Base-by-base conservation (phyloP, 92 coral and sea anemone genomes). In the Porites evermanni region DNA sequence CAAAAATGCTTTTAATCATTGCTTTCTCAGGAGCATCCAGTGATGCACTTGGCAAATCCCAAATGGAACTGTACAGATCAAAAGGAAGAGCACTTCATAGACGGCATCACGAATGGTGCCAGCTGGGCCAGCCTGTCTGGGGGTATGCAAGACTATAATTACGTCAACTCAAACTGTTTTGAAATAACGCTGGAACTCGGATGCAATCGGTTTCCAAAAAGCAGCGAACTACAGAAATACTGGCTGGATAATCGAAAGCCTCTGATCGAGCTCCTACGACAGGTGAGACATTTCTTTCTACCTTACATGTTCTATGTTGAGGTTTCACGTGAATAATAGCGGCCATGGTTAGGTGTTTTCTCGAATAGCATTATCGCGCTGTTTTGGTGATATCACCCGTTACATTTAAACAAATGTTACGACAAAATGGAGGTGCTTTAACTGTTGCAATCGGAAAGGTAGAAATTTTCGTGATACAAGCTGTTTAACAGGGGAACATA, bases 131-230 rank as follows among this genome's bases (percentile, higher is more conserved):
- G 99, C 72, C 88, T 95, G 24, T 90, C 99, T 3, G 99, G 99
- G 0, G 99, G 99, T 23, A 97, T 97, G 99, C 99, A 97, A 83
- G 99, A 97, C 70, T 97, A 95, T 59, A 97, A 97, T 67, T 97
- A 97, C 68, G 98, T 97, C n/a, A 94, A 93, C 75, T 93, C 99
- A 3, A 97, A 97, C 86, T 93, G 93, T 56, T 97, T 97, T 73
- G 99, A 97, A 84, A 87, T 97, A 59, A 97, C 99, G 12, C 74
- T 97, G 54, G 98, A 97, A 54, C 95, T 97, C 23, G 98, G 99
- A 53, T 97, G 99, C 77, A 97, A 97, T 64, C 87, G 95, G 60
- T 92, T 93, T 68, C 99, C 99, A 2, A 93, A 95, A 65, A 91
- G 89, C 6, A 90, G 89, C 54, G 92, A 97, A 72, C 64, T 97